These are phyloP conservation scores for Phalera bucephala DNA, from an alignment of 2,888 invertebrate species.

Conservation along the genomic window DNA sequence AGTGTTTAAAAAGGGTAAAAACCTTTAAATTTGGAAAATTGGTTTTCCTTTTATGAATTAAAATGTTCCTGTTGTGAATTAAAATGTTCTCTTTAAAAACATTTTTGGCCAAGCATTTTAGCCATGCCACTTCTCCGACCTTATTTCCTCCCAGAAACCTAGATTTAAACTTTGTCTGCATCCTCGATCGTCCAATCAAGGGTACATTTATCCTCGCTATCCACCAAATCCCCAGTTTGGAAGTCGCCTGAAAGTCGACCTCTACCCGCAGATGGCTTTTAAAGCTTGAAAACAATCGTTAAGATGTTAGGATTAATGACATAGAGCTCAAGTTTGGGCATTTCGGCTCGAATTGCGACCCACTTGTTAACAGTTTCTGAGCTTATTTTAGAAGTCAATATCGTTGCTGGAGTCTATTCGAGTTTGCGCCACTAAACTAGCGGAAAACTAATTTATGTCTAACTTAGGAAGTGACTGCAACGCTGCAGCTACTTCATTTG, in stretches of 20 bases:
- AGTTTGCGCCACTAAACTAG: constrained; percentile 26
- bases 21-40: no score
- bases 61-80: no score
- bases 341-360: constrained; percentile 24
- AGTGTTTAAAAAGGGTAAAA: no score
- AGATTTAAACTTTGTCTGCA: constrained; percentile 4
- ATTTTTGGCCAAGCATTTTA: no score
- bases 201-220: constrained; percentile 44
- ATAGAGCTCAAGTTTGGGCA: constrained; percentile 29
- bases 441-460: constrained; percentile 35
- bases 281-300: constrained; percentile 67
- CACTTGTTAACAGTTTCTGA: constrained; percentile 34
- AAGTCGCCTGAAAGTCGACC: constrained; percentile 43
- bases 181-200: constrained; percentile 44
- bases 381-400: constrained; percentile 40
- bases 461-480: constrained; percentile 22
- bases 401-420: constrained; percentile 19
- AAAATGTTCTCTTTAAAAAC: no score
- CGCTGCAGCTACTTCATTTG: no score
- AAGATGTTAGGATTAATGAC: constrained; percentile 57
- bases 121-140: neutral
- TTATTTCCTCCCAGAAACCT: neutral
- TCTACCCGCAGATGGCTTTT: constrained; percentile 59
- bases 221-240: constrained; percentile 43
- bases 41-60: no score